Conservation (phyloP, 2,888 invertebrate species). For the Kuschelorhynchus macadamiae region DNA sequence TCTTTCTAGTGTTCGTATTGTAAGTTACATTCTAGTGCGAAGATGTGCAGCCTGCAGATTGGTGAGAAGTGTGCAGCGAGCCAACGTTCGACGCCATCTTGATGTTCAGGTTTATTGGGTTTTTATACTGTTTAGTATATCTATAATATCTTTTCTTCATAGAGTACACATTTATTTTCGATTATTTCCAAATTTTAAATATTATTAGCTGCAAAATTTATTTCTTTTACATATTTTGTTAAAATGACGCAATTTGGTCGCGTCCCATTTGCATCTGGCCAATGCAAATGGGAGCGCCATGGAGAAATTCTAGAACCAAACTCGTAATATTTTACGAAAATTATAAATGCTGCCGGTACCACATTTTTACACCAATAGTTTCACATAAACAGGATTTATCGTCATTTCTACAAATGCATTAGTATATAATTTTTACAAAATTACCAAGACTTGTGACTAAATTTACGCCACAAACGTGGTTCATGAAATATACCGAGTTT, state of each 20-base stretch:
- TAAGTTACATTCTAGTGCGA: neutral
- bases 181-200: no score
- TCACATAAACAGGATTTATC: no score
- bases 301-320: neutral
- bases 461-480: no score
- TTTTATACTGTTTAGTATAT: constrained; percentile 7
- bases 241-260: constrained; percentile 2
- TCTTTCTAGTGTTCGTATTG: constrained; percentile 10
- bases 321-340: constrained; percentile 29
- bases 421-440: no score
- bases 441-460: no score
- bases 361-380: no score
- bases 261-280: constrained; percentile 34
- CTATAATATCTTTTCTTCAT: neutral
- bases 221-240: constrained; percentile 16
- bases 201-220: no score
- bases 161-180: neutral
- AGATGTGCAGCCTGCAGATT: neutral
- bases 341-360: constrained; percentile 17
- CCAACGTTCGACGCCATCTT: constrained; percentile 9
- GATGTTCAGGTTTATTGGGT: constrained; percentile 20
- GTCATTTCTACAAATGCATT: no score
- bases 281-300: constrained; percentile 23
- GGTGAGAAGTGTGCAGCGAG: constrained; percentile 19
- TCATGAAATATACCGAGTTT: no score